phyloP scores from a whole-genome alignment of 53 echinoderm and acorn worm genomes.

The Stichopus horrens region DNA sequence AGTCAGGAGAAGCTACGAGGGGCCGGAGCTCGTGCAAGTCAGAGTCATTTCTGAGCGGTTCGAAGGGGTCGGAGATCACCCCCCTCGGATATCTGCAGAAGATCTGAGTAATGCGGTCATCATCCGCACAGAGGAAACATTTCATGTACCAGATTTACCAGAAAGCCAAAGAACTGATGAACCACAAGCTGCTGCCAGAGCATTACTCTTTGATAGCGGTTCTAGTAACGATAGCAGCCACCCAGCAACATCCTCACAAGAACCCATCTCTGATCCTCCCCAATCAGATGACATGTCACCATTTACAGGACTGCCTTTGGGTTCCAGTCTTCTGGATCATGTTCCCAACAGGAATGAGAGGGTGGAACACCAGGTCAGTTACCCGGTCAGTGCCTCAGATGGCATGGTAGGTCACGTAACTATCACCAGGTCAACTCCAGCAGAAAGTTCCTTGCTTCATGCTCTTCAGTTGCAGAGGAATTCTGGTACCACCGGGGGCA shows the following conservation, averaged over 20 bases:
- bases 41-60: constrained; percentile 41
- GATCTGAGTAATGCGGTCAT: constrained; percentile 43
- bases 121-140: constrained; percentile 39
- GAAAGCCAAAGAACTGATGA: not conserved
- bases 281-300: constrained; percentile 18
- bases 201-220: constrained; percentile 30
- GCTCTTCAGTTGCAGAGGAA: constrained; percentile 25
- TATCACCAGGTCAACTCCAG: constrained; percentile 37
- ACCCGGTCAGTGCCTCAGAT: constrained; percentile 33
- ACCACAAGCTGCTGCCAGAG: constrained; percentile 31
- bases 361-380: constrained; percentile 41
- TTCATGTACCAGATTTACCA: constrained; percentile 38
- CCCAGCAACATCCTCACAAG: not conserved
- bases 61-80: constrained; percentile 2
- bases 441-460: constrained; percentile 2
- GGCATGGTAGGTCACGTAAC: constrained; percentile 40
- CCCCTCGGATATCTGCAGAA: constrained; percentile 8
- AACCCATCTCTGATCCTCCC: not conserved
- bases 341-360: constrained; percentile 12
- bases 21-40: constrained; percentile 32
- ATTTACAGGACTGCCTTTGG: constrained; percentile 31
- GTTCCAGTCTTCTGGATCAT: constrained; percentile 41
- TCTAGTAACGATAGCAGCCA: not conserved
- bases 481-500: constrained; percentile 3
- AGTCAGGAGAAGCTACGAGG: constrained; percentile 28